A percentile compares a stretch with the other conserved stretches of the same genome.
Conservation (phyloP, 2,797 vertebrate genomes). For the Eulemur albifrons region DNA sequence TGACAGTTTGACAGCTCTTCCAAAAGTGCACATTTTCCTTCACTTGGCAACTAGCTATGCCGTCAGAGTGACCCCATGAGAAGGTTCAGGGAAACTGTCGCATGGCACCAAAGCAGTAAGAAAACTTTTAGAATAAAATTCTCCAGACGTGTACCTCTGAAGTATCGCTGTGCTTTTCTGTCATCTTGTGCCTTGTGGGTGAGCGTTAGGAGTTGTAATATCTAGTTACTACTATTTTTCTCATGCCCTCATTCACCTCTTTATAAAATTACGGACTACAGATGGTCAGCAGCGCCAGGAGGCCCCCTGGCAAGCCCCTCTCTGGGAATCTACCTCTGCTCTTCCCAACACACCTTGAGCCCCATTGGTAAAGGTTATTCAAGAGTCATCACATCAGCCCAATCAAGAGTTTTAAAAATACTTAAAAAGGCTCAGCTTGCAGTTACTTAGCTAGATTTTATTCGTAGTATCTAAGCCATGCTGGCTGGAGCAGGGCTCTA, state of each 20-base stretch:
- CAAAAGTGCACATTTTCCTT: neutral
- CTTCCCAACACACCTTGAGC: accelerated
- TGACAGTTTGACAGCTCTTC: neutral
- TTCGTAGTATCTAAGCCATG: neutral
- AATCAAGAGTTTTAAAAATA: neutral
- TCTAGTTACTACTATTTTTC: neutral
- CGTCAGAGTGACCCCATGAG: neutral
- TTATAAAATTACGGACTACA: neutral
- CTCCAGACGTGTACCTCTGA: neutral
- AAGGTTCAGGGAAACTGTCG: neutral
- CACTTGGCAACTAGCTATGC: neutral
- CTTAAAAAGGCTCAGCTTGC: neutral
- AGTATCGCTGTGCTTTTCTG: neutral
- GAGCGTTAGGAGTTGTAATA: neutral
- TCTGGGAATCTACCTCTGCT: neutral
- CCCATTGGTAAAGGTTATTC: neutral
- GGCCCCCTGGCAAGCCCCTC: neutral
- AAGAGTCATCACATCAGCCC: neutral
- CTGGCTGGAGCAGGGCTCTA: neutral
- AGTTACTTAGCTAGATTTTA: neutral
- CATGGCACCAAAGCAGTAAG: accelerated
- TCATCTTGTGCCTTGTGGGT: no score
- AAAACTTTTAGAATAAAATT: neutral
- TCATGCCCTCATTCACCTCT: neutral
- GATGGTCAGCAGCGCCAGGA: neutral